Conservation (phyloP, 2,797 vertebrate genomes). For the Anomalospiza imberbis region DNA sequence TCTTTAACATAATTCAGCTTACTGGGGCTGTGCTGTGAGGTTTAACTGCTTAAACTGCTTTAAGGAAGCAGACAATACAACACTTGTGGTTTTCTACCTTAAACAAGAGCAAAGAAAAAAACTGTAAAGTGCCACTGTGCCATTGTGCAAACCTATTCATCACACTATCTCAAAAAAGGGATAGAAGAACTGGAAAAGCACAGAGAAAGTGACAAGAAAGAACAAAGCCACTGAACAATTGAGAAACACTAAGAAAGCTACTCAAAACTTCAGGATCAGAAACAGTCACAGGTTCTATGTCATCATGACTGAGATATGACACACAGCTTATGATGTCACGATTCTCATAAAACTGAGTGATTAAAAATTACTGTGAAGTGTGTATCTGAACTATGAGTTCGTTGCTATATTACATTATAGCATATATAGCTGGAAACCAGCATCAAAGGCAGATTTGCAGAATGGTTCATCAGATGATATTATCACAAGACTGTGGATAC, state of each 20-base stretch:
- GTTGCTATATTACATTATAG: too few species aligned
- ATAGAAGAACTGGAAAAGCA: neutral
- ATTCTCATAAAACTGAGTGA: neutral
- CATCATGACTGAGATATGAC: neutral
- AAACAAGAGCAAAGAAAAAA: neutral
- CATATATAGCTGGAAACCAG: too few species aligned
- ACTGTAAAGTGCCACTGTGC: neutral
- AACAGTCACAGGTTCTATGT: neutral
- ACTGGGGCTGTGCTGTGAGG: neutral
- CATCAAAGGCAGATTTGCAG: neutral
- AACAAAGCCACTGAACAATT: neutral
- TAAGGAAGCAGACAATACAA: neutral
- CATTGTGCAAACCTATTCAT: neutral
- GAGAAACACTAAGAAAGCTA: neutral
- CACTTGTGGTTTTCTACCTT: neutral
- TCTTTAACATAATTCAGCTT: neutral
- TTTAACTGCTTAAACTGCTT: neutral
- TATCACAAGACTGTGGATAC: neutral
- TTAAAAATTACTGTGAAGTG: neutral
- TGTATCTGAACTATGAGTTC: neutral
- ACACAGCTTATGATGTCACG: neutral
- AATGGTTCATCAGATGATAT: neutral
- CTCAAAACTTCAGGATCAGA: neutral
- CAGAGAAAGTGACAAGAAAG: neutral
- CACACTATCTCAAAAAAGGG: neutral